Evolutionary conservation across 2,797 vertebrate genomes (phyloP).

Genomic region (Sandelia bainsii): DNA sequence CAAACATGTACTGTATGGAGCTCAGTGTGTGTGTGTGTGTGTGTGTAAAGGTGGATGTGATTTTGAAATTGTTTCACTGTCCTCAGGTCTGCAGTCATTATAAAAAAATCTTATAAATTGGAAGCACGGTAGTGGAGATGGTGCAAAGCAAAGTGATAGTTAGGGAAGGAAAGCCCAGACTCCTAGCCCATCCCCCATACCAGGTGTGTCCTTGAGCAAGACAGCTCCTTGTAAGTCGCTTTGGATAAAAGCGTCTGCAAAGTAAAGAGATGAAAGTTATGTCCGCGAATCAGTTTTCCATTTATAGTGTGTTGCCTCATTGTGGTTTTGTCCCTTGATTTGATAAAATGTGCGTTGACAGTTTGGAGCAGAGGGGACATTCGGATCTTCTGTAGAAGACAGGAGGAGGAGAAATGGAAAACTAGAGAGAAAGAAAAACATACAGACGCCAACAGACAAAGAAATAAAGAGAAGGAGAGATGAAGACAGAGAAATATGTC

Average conservation of each 20-base stretch:
- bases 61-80: neutral
- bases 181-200: too few species aligned
- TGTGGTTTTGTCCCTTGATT: constrained; percentile 49
- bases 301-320: constrained; percentile 53
- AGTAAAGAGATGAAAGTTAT: constrained; percentile 43
- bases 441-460: constrained; percentile 15
- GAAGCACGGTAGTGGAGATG: neutral
- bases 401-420: constrained; percentile 27
- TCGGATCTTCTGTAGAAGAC: constrained; percentile 36
- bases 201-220: too few species aligned
- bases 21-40: neutral
- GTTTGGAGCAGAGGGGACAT: constrained; percentile 31
- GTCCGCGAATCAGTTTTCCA: constrained; percentile 23
- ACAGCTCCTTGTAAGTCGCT: too few species aligned
- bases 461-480: constrained; percentile 8
- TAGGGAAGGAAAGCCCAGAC: too few species aligned
- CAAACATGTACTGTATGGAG: neutral
- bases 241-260: too few species aligned
- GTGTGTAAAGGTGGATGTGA: neutral
- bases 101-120: neutral
- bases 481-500: constrained; percentile 8
- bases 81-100: neutral
- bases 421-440: neutral
- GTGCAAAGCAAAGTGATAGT: neutral
- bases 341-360: constrained; percentile 53